Base-by-base conservation (phyloP, 1,140 invertebrate species). In the Nebria ingens region DNA sequence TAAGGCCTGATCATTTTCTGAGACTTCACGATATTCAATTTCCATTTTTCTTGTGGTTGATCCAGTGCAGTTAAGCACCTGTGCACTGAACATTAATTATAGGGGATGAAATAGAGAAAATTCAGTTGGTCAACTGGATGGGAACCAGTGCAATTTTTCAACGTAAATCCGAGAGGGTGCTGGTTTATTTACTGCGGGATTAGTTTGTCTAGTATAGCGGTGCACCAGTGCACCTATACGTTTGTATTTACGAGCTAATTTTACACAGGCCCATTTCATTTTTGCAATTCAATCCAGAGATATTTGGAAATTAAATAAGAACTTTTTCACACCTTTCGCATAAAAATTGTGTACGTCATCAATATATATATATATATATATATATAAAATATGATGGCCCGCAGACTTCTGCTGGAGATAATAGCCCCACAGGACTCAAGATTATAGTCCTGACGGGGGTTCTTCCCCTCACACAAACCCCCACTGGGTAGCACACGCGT, bases 31-130 rank as follows among this genome's bases (percentile, higher is more conserved):
- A 17, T 45, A 45, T 45, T 45, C 40, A 45, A 45, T 45, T 45
- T 45, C 17, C 40, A 45, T 45, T 45, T 45, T 45, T 45, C 40
- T 45, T 45, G 40, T 45, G 40, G 9, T 45, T 45, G 40, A 45
- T 45, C 40, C 40, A 45, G 15, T 17, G 17, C 40, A 45, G 17
- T 45, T 17, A 45, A 17, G 3, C 9, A 45, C 15, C 6, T 45
- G 3, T 12, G 9, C 6, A 9, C 3, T 45, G 40, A 12, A 34
- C 25, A 34, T 9, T 34, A 34, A 34, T 34, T 6, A 34, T 34
- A n/a, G 25, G 25, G 6, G 25, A n/a, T n/a, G n/a, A n/a, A n/a
- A n/a, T n/a, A n/a, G n/a, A n/a, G n/a, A n/a, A n/a, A n/a, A n/a
- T 45, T 45, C 17, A 45, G 6, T 45, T 45, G 40, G 40, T 45